These are phyloP conservation scores for Jacana jacana DNA, from an alignment of 2,113 vertebrate species.

Conservation along the genomic window DNA sequence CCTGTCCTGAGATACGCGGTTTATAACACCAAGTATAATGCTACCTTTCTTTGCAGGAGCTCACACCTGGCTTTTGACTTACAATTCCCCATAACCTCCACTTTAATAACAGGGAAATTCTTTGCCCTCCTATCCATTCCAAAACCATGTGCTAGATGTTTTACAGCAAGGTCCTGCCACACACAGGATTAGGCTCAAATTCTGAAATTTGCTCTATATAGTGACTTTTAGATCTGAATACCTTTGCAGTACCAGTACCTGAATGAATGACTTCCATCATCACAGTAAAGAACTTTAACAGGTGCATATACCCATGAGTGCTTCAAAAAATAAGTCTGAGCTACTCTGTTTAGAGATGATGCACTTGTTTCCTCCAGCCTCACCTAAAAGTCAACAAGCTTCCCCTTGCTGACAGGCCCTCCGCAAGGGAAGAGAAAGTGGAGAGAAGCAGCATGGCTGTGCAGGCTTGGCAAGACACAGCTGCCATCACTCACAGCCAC, in stretches of 20 bases:
- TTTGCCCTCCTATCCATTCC: background rate
- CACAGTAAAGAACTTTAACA: background rate
- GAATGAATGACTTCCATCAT: background rate
- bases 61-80: background rate
- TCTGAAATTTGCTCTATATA: background rate
- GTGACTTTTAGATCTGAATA: background rate
- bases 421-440: background rate
- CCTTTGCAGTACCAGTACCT: background rate
- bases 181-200: background rate
- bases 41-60: background rate
- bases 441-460: background rate
- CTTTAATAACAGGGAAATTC: background rate
- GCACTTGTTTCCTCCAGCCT: background rate
- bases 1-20: background rate
- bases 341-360: background rate
- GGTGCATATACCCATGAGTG: background rate
- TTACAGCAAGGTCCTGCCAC: background rate
- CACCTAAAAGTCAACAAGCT: background rate
- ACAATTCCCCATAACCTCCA: rapidly evolving
- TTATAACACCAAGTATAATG: background rate
- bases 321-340: background rate
- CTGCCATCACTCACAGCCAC: background rate
- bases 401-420: background rate
- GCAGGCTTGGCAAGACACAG: rapidly evolving
- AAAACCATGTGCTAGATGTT: rapidly evolving